Evolutionary conservation across 2,888 invertebrate species (phyloP), one percentile per base, ranked within the genome.

Genomic region (Coenonympha glycerion): DNA sequence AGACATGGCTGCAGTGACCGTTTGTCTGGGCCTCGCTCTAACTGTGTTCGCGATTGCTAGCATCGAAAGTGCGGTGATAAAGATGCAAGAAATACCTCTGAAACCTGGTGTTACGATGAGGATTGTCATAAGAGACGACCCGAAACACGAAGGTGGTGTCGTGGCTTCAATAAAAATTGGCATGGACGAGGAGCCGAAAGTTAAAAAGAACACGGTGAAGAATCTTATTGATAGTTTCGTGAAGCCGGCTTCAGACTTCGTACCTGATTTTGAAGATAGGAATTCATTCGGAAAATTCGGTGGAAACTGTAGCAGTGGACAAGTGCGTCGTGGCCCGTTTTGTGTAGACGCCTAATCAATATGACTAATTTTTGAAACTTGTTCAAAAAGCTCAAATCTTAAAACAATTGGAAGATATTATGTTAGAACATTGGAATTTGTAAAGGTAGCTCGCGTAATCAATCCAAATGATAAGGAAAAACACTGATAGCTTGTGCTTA

Each of bases 91-190:
- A 11, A 45, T 45, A 8, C 26, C 45, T 3, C 26, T 45, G 2
- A 45, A 34, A 26, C 45, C 45, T 5, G 45, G 45, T 16, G 45
- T 45, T 18, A 36, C 16, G 2, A 45, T 45, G 45, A 45, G 26
- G 11, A 45, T 45, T 18, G 34, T 34, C n/a, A 36, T 45, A 3
- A 45, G 11, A 24, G 45, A 45, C 21, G 45, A 45, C 11, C 45
- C 45, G 8, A 45, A 36, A 24, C 13, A 45, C 13, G 18, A 45
- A 26, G 45, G 34, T 1, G 34, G 45, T 16, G 45, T 45, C 1
- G 18, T 45, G 16, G 45, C 45, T 18, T 24, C 24, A 21, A 34
- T 45, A n/a, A 45, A 26, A 36, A 45, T 45, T 11, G 34, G 26
- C 16, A 45, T 45, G 45, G 45, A 45, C n/a, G 45, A 45, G 3